Conservation (phyloP, 37 sponge, comb jelly and placozoan species). For the Ephydatia muelleri region DNA sequence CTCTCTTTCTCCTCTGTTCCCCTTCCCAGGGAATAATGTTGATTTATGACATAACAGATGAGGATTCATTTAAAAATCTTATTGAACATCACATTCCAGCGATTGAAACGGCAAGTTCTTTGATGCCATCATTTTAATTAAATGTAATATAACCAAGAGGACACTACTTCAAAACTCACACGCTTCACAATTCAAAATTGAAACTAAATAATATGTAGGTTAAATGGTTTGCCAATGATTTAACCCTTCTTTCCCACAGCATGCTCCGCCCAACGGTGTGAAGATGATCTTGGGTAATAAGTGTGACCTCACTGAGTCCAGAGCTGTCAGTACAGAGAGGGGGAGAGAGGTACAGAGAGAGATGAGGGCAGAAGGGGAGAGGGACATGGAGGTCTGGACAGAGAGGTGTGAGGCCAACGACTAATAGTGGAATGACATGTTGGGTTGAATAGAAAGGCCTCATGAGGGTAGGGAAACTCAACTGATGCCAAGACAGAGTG, state of each 20-base stretch:
- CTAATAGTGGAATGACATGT: not conserved
- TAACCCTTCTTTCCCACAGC: not conserved
- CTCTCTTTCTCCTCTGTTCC: not conserved
- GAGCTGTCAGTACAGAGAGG: not conserved
- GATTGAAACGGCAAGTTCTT: not conserved
- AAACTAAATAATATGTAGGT: no score
- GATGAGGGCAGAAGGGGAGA: not conserved
- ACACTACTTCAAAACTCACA: no score
- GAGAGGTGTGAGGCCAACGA: not conserved
- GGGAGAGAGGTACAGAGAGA: not conserved
- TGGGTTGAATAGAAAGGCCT: no score
- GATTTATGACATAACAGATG: not conserved
- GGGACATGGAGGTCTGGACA: not conserved
- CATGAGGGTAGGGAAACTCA: no score
- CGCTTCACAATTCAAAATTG: no score
- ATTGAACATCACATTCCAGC: not conserved
- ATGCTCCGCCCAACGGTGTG: not conserved
- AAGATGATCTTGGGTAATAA: not conserved
- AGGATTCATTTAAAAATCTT: not conserved
- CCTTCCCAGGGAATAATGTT: not conserved
- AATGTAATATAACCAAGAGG: no score
- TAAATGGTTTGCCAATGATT: no score
- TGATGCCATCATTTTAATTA: no score
- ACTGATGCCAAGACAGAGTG: no score
- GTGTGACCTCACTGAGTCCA: not conserved